phyloP scores from a whole-genome alignment of 53 echinoderm and acorn worm species.

The Paracentrotus lividus region DNA sequence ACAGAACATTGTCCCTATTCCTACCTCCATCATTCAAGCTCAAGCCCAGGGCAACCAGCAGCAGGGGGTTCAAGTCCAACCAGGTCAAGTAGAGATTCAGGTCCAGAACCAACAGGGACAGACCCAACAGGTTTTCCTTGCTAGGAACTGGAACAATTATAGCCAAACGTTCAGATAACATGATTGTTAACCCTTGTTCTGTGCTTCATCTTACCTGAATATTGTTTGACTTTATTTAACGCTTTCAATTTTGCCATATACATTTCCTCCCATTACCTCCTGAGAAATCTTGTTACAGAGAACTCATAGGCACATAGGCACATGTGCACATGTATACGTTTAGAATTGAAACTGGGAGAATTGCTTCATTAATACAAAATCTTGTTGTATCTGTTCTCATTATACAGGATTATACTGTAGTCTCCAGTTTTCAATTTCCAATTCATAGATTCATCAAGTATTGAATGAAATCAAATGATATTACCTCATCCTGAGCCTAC shows the following conservation, averaged over 20 bases:
- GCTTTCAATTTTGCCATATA: background rate
- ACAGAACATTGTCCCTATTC: slow-evolving; percentile 73
- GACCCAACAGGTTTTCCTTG: slow-evolving; percentile 54
- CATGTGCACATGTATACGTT: too few relatives aligned
- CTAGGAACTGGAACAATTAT: slow-evolving; percentile 53
- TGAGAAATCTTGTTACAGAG: too few relatives aligned
- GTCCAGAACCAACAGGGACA: slow-evolving; percentile 75
- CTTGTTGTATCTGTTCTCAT: too few relatives aligned
- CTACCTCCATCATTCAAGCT: slow-evolving; percentile 63
- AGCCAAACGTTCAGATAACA: slow-evolving; percentile 41
- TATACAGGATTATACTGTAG: too few relatives aligned
- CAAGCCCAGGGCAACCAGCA: slow-evolving; percentile 82
- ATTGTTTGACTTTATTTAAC: too few relatives aligned
- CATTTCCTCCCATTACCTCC: background rate
- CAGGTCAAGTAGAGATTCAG: slow-evolving; percentile 69
- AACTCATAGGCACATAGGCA: too few relatives aligned
- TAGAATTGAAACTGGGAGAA: too few relatives aligned
- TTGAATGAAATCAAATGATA: too few relatives aligned
- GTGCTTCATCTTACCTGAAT: background rate
- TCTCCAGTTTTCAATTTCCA: too few relatives aligned
- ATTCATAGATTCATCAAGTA: too few relatives aligned
- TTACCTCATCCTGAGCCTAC: too few relatives aligned
- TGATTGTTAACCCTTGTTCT: background rate
- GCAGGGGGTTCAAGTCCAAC: slow-evolving; percentile 55
- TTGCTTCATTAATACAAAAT: too few relatives aligned